A percentile compares a stretch with the other conserved stretches of the same genome.
These are phyloP conservation scores for Tetrapedia diversipes DNA, from an alignment of 2,888 invertebrate species.

Conservation along the genomic window DNA sequence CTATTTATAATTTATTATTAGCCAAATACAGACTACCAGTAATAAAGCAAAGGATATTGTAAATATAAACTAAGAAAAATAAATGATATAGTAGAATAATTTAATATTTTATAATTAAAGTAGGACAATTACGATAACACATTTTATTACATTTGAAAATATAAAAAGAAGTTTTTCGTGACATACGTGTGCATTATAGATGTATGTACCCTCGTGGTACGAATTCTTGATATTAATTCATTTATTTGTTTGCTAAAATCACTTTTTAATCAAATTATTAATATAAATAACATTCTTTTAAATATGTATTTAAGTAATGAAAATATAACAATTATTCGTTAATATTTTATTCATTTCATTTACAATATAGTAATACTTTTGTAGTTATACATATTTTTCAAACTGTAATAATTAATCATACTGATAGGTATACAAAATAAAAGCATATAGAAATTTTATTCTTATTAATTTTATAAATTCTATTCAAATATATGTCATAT, in stretches of 20 bases:
- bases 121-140: constrained; percentile 49
- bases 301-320: constrained; percentile 14
- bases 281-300: background rate
- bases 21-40: constrained; percentile 65
- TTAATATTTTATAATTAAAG: constrained; percentile 56
- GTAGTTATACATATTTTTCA: background rate
- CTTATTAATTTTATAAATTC: background rate
- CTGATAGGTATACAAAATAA: background rate
- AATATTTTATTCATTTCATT: constrained; percentile 17
- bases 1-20: constrained; percentile 81
- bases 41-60: constrained; percentile 60
- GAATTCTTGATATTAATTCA: background rate
- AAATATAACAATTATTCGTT: constrained; percentile 22
- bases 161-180: constrained; percentile 18
- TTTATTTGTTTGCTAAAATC: constrained; percentile 15
- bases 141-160: constrained; percentile 65
- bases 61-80: constrained; percentile 68
- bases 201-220: background rate
- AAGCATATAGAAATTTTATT: background rate
- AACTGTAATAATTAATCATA: background rate
- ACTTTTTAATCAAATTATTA: constrained; percentile 9
- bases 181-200: background rate
- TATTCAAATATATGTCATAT: background rate
- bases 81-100: constrained; percentile 64
- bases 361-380: background rate